phyloP scores from a whole-genome alignment of 2,113 vertebrate genomes.

The Scatophagus argus region DNA sequence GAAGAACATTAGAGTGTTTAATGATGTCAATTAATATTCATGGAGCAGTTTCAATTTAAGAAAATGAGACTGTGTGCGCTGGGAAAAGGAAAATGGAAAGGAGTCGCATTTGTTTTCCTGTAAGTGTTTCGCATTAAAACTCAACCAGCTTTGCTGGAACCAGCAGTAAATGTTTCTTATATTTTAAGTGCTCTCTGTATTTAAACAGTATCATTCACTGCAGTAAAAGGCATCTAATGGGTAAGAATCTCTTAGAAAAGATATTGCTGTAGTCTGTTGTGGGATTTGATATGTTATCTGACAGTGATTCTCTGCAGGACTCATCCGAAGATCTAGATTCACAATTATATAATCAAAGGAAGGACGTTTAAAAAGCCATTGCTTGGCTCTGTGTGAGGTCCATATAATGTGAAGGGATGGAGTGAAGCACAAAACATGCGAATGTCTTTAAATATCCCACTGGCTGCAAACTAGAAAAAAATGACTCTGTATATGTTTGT shows the following conservation, averaged over 20 bases:
- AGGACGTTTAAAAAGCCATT: slow-evolving; percentile 3
- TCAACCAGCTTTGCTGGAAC: background rate
- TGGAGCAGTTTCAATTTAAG: slow-evolving; percentile 6
- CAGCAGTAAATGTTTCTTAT: background rate
- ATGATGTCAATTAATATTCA: slow-evolving; percentile 14
- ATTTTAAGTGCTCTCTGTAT: background rate
- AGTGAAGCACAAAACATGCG: background rate
- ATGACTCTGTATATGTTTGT: background rate
- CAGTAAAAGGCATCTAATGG: background rate
- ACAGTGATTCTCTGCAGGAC: background rate
- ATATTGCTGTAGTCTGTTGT: background rate
- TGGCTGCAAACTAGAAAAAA: slow-evolving; percentile 43
- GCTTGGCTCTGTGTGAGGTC: background rate
- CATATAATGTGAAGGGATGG: background rate
- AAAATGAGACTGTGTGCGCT: slow-evolving; percentile 27
- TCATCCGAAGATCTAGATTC: background rate
- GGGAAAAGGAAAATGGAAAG: background rate
- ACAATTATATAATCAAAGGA: background rate
- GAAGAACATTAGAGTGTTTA: slow-evolving; percentile 38
- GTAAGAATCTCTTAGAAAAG: background rate
- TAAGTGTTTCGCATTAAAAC: slow-evolving; percentile 1
- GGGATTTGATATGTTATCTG: background rate
- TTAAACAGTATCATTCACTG: background rate
- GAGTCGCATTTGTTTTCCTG: slow-evolving; percentile 21
- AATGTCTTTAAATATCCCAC: slow-evolving; percentile 49